A percentile compares a stretch with the other conserved stretches of the same genome.
These are phyloP conservation scores for Aporophyla nigra DNA, from an alignment of 2,888 invertebrate genomes.

Conservation along the genomic window DNA sequence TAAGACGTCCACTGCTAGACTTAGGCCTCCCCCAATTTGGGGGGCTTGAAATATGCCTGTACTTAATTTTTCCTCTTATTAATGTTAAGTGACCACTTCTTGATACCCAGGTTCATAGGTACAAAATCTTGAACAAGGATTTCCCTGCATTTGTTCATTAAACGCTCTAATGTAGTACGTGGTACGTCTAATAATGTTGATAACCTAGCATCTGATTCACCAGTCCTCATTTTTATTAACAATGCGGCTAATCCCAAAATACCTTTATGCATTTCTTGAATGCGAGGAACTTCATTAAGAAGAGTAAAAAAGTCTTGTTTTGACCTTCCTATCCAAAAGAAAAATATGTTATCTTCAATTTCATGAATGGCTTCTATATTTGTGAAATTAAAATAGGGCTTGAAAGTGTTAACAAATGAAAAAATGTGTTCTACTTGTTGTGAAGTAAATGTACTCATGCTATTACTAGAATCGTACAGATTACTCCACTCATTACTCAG, in stretches of 20 bases:
- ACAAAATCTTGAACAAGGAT: too few species aligned
- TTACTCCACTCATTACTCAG: slow-evolving; percentile 13
- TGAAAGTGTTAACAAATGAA: slow-evolving; percentile 31
- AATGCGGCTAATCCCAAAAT: slow-evolving; percentile 32
- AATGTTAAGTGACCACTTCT: too few species aligned
- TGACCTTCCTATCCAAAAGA: slow-evolving; percentile 40
- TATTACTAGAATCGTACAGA: slow-evolving; percentile 3
- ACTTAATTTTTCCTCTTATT: too few species aligned
- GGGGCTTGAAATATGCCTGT: too few species aligned
- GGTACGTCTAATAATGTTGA: slow-evolving; percentile 21
- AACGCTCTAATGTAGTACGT: too few species aligned
- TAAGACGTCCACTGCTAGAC: too few species aligned
- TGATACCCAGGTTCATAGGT: too few species aligned
- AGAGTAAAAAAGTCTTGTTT: slow-evolving; percentile 35
- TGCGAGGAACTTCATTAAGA: slow-evolving; percentile 37
- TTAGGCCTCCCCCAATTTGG: too few species aligned
- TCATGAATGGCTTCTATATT: slow-evolving; percentile 24
- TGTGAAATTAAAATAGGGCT: slow-evolving; percentile 32
- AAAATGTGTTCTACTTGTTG: slow-evolving; percentile 29
- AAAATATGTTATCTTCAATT: slow-evolving; percentile 39
- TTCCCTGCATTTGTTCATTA: too few species aligned
- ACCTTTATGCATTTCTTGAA: slow-evolving; percentile 28
- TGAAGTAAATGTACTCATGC: not conserved
- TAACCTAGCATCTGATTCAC: slow-evolving; percentile 25
- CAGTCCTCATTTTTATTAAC: slow-evolving; percentile 20